Evolutionary conservation across 2,797 vertebrate genomes (phyloP).

Genomic region (Kryptolebias ocellatus): DNA sequence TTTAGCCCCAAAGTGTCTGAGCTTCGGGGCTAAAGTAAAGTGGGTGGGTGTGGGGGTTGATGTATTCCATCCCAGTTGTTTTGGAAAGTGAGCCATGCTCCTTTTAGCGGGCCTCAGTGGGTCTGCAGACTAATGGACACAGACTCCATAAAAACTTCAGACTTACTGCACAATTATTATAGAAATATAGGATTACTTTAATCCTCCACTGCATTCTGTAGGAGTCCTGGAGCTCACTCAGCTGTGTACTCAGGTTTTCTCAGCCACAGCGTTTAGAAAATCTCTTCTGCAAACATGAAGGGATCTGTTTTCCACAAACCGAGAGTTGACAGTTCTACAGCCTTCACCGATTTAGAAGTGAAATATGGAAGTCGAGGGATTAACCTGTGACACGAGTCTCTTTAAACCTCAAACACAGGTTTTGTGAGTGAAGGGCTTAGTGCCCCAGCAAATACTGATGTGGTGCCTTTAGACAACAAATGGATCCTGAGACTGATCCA

Average conservation of each 20-base stretch:
- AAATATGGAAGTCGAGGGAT: too few relatives aligned
- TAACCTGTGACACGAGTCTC: too few relatives aligned
- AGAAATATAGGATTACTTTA: conserved; percentile 52
- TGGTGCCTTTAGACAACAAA: too few relatives aligned
- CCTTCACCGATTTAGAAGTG: too few relatives aligned
- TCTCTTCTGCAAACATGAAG: too few relatives aligned
- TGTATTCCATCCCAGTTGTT: conserved; percentile 13
- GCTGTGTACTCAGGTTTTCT: conserved; percentile 10
- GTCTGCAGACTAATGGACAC: neutral
- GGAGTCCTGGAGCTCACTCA: conserved; percentile 23
- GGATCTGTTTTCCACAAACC: too few relatives aligned
- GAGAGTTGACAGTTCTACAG: too few relatives aligned
- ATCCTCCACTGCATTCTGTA: conserved; percentile 35
- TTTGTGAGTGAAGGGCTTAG: too few relatives aligned
- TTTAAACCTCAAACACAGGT: too few relatives aligned
- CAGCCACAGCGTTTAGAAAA: too few relatives aligned
- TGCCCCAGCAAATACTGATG: too few relatives aligned
- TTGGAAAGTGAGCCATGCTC: conserved; percentile 1
- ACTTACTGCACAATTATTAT: conserved; percentile 26
- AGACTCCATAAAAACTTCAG: conserved; percentile 13
- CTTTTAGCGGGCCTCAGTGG: conserved; percentile 2
- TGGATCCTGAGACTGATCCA: too few relatives aligned
- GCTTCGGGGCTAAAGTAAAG: neutral
- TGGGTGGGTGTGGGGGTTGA: neutral
- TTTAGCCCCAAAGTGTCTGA: neutral